These are phyloP conservation scores for Spialia ferax DNA, from an alignment of 2,888 invertebrate genomes.

Conservation along the genomic window DNA sequence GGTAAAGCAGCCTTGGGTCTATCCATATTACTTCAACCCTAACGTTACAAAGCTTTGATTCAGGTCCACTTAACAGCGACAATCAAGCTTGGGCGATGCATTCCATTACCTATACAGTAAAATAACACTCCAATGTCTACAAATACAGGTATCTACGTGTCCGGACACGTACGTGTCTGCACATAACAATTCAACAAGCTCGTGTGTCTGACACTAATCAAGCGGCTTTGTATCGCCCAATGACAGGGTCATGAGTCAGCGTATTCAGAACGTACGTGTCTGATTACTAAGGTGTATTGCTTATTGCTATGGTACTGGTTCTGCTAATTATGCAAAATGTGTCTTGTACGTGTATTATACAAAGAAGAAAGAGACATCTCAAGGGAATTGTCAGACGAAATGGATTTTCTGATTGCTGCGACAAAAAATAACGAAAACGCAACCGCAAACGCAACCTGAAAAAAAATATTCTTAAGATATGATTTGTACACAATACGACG, in stretches of 20 bases:
- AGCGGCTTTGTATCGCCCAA: constrained; percentile 43
- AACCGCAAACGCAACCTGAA: too few relatives aligned
- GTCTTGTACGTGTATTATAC: background rate
- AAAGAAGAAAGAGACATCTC: background rate
- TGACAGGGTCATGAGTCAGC: constrained; percentile 35
- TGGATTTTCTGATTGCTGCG: too few relatives aligned
- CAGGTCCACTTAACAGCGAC: too few relatives aligned
- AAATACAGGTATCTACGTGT: background rate
- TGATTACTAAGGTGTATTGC: constrained; percentile 13
- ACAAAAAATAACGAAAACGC: too few relatives aligned
- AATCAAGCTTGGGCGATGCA: too few relatives aligned
- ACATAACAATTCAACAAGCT: constrained; percentile 41
- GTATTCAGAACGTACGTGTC: constrained; percentile 19
- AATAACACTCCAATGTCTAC: background rate
- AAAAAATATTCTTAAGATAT: too few relatives aligned
- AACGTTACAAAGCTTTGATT: too few relatives aligned
- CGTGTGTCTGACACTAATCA: constrained; percentile 48
- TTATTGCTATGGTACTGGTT: background rate
- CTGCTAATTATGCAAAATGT: constrained; percentile 9
- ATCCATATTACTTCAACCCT: too few relatives aligned
- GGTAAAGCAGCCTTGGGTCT: too few relatives aligned
- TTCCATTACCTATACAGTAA: too few relatives aligned
- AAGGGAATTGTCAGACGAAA: background rate
- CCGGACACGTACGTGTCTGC: constrained; percentile 2
- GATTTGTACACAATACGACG: too few relatives aligned